Percentiles rank a stretch among this genome's conserved stretches.
These are phyloP conservation scores for Eupelmus urozonus DNA, from an alignment of 2,888 invertebrate species.

Conservation along the genomic window DNA sequence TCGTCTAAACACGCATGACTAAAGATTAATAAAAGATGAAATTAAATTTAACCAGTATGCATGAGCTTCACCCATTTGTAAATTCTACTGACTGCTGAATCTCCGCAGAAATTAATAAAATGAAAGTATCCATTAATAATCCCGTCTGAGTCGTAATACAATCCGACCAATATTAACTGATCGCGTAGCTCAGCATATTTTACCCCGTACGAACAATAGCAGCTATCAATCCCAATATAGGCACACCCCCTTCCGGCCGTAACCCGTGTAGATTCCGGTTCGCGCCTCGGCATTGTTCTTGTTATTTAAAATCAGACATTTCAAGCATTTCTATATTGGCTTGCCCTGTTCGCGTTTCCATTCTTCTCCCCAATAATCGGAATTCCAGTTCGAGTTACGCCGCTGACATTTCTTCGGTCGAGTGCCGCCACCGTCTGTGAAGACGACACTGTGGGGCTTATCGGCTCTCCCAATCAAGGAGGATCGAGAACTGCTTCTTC, in stretches of 20 bases:
- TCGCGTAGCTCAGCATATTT: conserved; percentile 13
- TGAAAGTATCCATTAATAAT: no score
- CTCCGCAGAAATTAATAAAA: no score
- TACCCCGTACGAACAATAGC: conserved; percentile 4
- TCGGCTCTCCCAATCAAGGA: conserved; percentile 35
- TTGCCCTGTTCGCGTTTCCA: conserved; percentile 5
- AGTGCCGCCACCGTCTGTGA: neutral
- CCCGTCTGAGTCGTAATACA: no score
- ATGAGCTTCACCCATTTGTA: no score
- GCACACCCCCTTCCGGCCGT: neutral
- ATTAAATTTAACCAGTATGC: no score
- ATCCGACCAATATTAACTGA: neutral
- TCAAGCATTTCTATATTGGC: conserved; percentile 51
- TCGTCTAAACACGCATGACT: no score
- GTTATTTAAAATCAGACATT: conserved; percentile 54
- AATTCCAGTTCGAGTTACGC: conserved; percentile 51
- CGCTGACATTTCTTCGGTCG: conserved; percentile 41
- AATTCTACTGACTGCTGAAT: no score
- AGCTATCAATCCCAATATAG: conserved; percentile 29
- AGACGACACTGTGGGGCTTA: neutral
- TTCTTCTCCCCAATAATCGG: conserved; percentile 44
- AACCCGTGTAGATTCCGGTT: conserved; percentile 8
- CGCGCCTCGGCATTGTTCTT: conserved; percentile 17
- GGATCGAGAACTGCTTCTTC: neutral
- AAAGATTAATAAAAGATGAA: no score